Evolutionary conservation across 1,140 invertebrate genomes (phyloP).

Genomic region (Zaprionus taronus): DNA sequence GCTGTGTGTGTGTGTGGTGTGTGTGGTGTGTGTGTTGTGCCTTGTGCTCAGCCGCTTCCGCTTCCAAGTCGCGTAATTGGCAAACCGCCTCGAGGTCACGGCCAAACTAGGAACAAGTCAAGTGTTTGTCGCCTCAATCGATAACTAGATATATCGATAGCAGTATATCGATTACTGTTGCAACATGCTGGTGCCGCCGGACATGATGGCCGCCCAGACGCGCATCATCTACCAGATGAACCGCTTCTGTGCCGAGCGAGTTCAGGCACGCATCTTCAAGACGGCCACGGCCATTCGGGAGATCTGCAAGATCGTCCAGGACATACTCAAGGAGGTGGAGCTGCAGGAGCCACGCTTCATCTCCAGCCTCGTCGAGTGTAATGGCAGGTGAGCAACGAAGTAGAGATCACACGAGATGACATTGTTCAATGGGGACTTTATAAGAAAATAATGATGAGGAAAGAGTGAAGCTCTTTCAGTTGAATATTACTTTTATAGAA

Average conservation of each 20-base stretch:
- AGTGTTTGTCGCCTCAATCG: background rate
- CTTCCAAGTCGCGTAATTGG: conserved; percentile 68
- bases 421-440: no score
- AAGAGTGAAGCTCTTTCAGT: no score
- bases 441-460: no score
- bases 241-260: conserved; percentile 96
- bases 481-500: no score
- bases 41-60: background rate
- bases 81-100: conserved; percentile 36
- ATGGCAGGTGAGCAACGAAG: conserved; percentile 84
- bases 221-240: conserved; percentile 97
- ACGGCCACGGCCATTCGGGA: conserved; percentile 95
- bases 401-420: no score
- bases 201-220: conserved; percentile 94
- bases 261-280: conserved; percentile 92
- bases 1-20: background rate
- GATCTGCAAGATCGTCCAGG: conserved; percentile 96
- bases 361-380: conserved; percentile 90
- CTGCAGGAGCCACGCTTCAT: conserved; percentile 98
- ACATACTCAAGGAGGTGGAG: conserved; percentile 98
- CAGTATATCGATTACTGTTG: background rate
- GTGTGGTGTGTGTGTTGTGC: background rate
- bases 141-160: background rate
- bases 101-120: conserved; percentile 32
- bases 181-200: conserved; percentile 89